phyloP scores from a whole-genome alignment of 2,113 vertebrate genomes.

The Rattus norvegicus region GRCr8 NC_086031.1:74443001-74443500 shows the following conservation, averaged over 20 bases:
- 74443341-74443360: slow-evolving; percentile 62
- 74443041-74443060: background rate
- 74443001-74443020: background rate
- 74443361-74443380: slow-evolving; percentile 60
- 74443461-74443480: slow-evolving; percentile 61
- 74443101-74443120: background rate
- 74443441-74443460: slow-evolving; percentile 69
- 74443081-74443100: background rate
- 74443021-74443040: background rate
- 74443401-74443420: slow-evolving; percentile 58
- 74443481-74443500: slow-evolving; percentile 65
- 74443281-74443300: slow-evolving; percentile 24
- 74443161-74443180: background rate
- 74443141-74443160: background rate
- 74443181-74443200: background rate
- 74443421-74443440: slow-evolving; percentile 71
- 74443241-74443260: background rate
- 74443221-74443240: background rate
- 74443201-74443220: background rate
- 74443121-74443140: background rate
- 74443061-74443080: background rate
- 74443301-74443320: slow-evolving; percentile 56
- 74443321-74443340: slow-evolving; percentile 61
- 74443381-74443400: slow-evolving; percentile 48
- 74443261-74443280: background rate